Percentiles rank a stretch among this genome's conserved stretches.
Evolutionary conservation across 1,140 invertebrate genomes (phyloP).

Genomic region (Drosophila auraria): DNA sequence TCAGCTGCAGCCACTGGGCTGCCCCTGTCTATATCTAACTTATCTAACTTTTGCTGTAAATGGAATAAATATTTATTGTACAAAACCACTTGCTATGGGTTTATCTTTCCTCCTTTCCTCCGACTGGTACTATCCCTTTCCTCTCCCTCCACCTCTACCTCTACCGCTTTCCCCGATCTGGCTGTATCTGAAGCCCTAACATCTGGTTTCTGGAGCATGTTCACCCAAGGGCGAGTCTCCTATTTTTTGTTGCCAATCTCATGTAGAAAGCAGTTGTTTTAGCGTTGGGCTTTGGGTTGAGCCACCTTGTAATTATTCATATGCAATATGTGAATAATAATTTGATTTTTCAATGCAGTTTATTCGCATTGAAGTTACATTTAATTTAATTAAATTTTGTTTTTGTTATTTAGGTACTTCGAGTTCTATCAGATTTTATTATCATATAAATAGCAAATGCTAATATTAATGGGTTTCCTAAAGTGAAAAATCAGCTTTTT

Average conservation of each 20-base stretch:
- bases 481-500: neutral
- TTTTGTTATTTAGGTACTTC: neutral
- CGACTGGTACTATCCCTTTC: conserved; percentile 12
- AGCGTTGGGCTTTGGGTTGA: neutral
- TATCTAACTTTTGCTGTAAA: conserved; percentile 50
- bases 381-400: no score
- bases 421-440: neutral
- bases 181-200: neutral
- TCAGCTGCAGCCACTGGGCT: conserved; percentile 21
- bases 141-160: neutral
- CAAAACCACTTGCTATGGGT: conserved; percentile 39
- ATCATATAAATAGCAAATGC: neutral
- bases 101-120: conserved; percentile 33
- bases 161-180: neutral
- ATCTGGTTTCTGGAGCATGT: conserved; percentile 15
- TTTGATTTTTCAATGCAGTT: neutral
- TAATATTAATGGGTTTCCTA: no score
- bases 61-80: conserved; percentile 66
- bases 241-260: no score
- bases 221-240: neutral
- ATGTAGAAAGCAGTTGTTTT: neutral
- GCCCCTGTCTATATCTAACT: conserved; percentile 40
- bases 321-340: neutral
- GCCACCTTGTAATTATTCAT: no score
- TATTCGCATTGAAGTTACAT: no score